Conservation (phyloP, 1,140 invertebrate species). For the Heliconius congener region DNA sequence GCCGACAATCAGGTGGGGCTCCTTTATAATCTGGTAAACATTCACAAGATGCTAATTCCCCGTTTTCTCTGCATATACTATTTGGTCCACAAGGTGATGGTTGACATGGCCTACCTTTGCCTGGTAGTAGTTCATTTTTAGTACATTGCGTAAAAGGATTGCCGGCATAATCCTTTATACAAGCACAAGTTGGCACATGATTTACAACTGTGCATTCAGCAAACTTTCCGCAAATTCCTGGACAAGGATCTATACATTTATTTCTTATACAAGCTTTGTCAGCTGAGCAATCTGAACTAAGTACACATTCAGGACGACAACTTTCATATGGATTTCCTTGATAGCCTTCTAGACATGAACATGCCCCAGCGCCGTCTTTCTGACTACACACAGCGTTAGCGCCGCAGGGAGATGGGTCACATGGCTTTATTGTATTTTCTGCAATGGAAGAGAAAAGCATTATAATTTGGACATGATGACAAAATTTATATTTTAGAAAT, state of each 20-base stretch:
- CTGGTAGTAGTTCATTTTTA: slow-evolving; percentile 55
- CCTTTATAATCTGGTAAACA: slow-evolving; percentile 85
- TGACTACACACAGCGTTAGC: slow-evolving; percentile 88
- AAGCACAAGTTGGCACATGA: slow-evolving; percentile 89
- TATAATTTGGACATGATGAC: not conserved
- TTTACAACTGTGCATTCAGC: slow-evolving; percentile 89
- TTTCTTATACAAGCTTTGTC: slow-evolving; percentile 88
- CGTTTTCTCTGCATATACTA: slow-evolving; percentile 84
- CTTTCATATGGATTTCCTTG: slow-evolving; percentile 87
- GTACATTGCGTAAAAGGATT: slow-evolving; percentile 84
- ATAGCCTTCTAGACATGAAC: slow-evolving; percentile 87
- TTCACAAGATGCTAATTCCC: slow-evolving; percentile 84
- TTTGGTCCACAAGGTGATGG: slow-evolving; percentile 88
- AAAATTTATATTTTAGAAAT: slow-evolving; percentile 5
- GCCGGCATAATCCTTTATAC: slow-evolving; percentile 87
- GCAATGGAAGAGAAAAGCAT: slow-evolving; percentile 45
- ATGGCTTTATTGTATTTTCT: slow-evolving; percentile 83
- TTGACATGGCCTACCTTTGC: slow-evolving; percentile 82
- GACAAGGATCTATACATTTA: slow-evolving; percentile 89
- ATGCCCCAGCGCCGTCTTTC: slow-evolving; percentile 84
- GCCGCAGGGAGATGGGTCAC: slow-evolving; percentile 89
- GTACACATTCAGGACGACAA: slow-evolving; percentile 89
- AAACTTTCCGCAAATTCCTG: slow-evolving; percentile 88
- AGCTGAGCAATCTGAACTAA: slow-evolving; percentile 89
- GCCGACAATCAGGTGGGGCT: slow-evolving; percentile 86